A percentile compares a stretch with the other conserved stretches of the same genome.
phyloP scores from a whole-genome alignment of 2,113 vertebrate genomes.

The Numenius arquata region DNA sequence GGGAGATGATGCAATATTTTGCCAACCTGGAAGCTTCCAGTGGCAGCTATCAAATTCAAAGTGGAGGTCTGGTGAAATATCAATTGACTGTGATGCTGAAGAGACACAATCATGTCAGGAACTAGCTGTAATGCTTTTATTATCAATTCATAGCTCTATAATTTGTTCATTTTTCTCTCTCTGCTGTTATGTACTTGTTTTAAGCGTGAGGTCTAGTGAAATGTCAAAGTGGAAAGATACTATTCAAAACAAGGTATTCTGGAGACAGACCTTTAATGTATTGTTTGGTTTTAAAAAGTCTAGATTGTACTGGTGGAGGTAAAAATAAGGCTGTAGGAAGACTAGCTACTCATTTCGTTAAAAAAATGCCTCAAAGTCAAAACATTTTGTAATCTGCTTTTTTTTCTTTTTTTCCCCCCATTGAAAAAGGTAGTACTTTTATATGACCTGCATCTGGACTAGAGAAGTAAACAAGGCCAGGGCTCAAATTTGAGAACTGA shows the following conservation, averaged over 20 bases:
- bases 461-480: background rate
- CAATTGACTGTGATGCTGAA: background rate
- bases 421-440: background rate
- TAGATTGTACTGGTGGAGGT: background rate
- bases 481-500: background rate
- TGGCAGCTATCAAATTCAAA: background rate
- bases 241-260: background rate
- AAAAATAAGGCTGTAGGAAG: background rate
- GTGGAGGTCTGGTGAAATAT: background rate
- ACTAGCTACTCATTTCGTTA: background rate
- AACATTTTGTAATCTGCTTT: background rate
- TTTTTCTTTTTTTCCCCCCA: fast-evolving
- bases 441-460: background rate
- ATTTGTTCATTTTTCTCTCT: background rate
- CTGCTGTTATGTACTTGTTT: background rate
- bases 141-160: background rate
- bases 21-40: background rate
- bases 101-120: background rate
- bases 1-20: background rate
- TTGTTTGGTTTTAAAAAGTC: background rate
- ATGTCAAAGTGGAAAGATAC: background rate
- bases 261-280: background rate
- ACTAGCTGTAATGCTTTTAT: background rate
- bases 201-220: background rate
- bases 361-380: background rate